Evolutionary conservation across 1,140 invertebrate genomes (phyloP), one percentile per base, ranked within the genome.

Genomic region (Elymnias hypermnestra): DNA sequence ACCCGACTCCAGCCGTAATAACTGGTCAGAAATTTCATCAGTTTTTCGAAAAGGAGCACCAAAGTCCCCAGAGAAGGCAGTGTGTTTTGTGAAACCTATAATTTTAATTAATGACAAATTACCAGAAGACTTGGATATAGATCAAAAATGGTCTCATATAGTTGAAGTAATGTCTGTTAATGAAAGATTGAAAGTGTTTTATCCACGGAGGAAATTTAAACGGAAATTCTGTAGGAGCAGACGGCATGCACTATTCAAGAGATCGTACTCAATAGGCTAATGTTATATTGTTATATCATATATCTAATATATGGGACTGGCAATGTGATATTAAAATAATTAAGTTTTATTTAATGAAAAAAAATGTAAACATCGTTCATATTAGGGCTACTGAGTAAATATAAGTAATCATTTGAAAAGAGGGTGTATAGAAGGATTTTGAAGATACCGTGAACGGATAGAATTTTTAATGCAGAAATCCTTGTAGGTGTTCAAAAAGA

Each of bases 31-130:
- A 41, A 65, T 64, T 33, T 52, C 68, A 0, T 38, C 68, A 19
- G 48, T 56, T 0, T 55, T 59, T 22, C 8, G 54, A 22, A 77
- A 69, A 53, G 57, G 58, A 8, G 57, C 63, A n/a, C 57, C 2
- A 37, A 63, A 38, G 10, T 52, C 53, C 21, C 62, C 68, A 36
- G 5, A 70, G 61, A 48, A 47, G 8, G 42, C 46, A 10, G 48
- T 58, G 21, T 52, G 33, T 5, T 62, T 81, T 10, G 56, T 64
- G n/a, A 74, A 67, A 51, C 79, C 79, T n/a, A 76, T 83, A 39
- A 83, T 81, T 25, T 35, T 83, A 58, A 51, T 83, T 5, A 83
- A 83, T 33, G 76, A 81, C 23, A 72, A 73, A 56, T 66, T 67
- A 0, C 67, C 69, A 0, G 79, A 83, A 25, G 76, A 81, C 49